Evolutionary conservation across 2,113 vertebrate species (phyloP).

Genomic region (Channa maculata): DNA sequence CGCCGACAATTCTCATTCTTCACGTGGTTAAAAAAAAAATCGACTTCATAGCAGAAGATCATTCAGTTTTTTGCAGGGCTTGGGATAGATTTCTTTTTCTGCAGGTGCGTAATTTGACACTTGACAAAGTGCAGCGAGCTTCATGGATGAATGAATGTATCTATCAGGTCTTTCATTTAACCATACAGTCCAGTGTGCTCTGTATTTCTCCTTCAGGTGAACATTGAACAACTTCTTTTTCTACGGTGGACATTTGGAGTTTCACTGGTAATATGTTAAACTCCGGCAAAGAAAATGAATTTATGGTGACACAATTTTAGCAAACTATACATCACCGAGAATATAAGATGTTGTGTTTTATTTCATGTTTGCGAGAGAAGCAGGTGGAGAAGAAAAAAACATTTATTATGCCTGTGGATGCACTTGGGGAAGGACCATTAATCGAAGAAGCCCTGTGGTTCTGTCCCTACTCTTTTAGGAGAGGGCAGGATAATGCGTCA

Average conservation of each 20-base stretch:
- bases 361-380: conserved; percentile 19
- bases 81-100: conserved; percentile 25
- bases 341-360: conserved; percentile 45
- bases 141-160: conserved; percentile 66
- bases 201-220: conserved; percentile 11
- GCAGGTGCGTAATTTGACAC: conserved; percentile 71
- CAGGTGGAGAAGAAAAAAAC: conserved; percentile 36
- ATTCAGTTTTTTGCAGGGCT: conserved; percentile 38
- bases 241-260: neutral
- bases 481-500: conserved; percentile 82
- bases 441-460: conserved; percentile 79
- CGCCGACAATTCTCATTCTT: conserved; percentile 52
- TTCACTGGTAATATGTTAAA: too few species aligned
- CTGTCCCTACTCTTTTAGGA: conserved; percentile 66
- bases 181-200: conserved; percentile 12
- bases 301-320: neutral
- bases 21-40: conserved; percentile 50
- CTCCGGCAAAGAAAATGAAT: conserved; percentile 14
- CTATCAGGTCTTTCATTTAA: conserved; percentile 63
- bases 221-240: conserved; percentile 15
- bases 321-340: conserved; percentile 62
- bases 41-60: conserved; percentile 48
- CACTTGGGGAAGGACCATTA: conserved; percentile 82
- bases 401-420: conserved; percentile 73
- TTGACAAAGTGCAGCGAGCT: conserved; percentile 73